Conservation (phyloP, 2,888 invertebrate genomes). For the Andricus quercusramuli region DNA sequence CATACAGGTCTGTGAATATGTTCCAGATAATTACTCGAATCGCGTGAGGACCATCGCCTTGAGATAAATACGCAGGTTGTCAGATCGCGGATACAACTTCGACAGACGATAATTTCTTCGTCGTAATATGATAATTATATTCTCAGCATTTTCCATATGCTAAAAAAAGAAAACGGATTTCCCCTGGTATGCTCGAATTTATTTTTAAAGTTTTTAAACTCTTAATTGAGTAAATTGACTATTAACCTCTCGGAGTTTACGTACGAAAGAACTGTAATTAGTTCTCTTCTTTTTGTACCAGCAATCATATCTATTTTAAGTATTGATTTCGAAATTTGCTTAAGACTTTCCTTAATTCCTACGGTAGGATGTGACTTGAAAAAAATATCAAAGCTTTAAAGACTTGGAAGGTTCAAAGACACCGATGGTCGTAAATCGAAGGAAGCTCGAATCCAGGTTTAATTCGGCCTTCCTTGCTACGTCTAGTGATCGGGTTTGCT, state of each 20-base stretch:
- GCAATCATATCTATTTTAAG: not conserved
- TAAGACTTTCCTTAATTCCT: not conserved
- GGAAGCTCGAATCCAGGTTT: slow-evolving; percentile 11
- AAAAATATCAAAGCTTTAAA: too few species aligned
- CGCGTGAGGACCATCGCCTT: slow-evolving; percentile 58
- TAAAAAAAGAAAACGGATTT: not conserved
- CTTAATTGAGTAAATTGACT: not conserved
- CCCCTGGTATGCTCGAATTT: not conserved
- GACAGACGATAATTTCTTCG: slow-evolving; percentile 56
- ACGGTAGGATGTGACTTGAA: too few species aligned
- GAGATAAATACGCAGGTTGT: slow-evolving; percentile 44
- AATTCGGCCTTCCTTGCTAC: slow-evolving; percentile 2
- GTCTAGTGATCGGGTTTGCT: slow-evolving; percentile 55
- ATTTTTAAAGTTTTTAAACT: slow-evolving; percentile 17
- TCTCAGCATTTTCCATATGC: not conserved
- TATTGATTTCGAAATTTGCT: not conserved
- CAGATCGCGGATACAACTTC: slow-evolving; percentile 51
- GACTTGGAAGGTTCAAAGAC: not conserved
- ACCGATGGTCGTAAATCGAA: slow-evolving; percentile 8
- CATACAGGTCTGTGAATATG: slow-evolving; percentile 54
- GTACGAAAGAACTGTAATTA: not conserved
- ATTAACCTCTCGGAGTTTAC: not conserved
- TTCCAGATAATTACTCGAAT: slow-evolving; percentile 64
- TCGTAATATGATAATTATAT: slow-evolving; percentile 40
- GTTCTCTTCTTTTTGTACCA: not conserved